Percentiles rank a stretch among this genome's conserved stretches.
Conservation (phyloP, 2,113 vertebrate genomes). For the Tachysurus fulvidraco region DNA sequence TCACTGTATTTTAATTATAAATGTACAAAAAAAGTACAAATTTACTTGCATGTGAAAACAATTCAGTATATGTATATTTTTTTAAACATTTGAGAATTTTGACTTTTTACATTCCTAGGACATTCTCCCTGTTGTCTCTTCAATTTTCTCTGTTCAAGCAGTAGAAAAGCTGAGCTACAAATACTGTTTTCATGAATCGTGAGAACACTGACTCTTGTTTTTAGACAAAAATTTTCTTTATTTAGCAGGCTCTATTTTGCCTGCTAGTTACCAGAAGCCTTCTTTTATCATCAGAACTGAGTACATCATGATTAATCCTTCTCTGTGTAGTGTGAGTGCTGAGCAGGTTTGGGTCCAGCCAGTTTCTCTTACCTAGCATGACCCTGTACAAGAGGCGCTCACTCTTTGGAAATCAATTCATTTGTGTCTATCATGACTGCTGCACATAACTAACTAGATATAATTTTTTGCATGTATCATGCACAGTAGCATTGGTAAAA, state of each 20-base stretch:
- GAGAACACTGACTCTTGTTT: background rate
- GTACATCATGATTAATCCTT: slow-evolving; percentile 2
- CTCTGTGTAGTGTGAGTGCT: background rate
- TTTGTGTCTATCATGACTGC: background rate
- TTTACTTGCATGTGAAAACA: no score
- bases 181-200: background rate
- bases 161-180: background rate
- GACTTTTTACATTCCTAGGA: background rate
- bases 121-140: background rate
- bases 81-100: no score
- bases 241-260: background rate
- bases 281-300: background rate
- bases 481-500: background rate
- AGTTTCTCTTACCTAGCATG: background rate
- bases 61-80: no score
- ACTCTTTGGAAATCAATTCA: background rate
- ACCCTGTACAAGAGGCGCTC: background rate
- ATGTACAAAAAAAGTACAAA: no score
- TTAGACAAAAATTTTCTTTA: background rate
- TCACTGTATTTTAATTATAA: no score
- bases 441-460: background rate
- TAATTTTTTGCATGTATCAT: background rate
- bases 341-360: background rate
- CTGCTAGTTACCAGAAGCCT: slow-evolving; percentile 3
- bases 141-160: background rate